Percentiles rank a stretch among this genome's conserved stretches.
phyloP scores from a whole-genome alignment of 2,888 invertebrate species.

The Macaria notata region DNA sequence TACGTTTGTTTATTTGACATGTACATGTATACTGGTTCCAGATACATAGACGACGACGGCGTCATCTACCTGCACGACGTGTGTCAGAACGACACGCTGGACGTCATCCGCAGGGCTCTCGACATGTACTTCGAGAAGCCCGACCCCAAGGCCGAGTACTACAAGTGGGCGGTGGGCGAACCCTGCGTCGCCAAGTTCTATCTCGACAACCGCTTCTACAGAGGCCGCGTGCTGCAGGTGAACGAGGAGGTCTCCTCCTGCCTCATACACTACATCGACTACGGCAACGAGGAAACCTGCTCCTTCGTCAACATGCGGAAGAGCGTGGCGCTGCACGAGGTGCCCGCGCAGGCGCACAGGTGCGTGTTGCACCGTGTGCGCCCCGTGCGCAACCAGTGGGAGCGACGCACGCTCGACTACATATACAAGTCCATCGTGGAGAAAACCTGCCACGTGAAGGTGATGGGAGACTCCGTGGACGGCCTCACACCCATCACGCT shows the following conservation, averaged over 20 bases:
- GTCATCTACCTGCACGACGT: constrained; percentile 67
- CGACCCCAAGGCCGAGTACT: constrained; percentile 68
- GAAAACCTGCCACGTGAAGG: constrained; percentile 76
- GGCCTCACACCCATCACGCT: constrained; percentile 60
- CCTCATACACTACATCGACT: constrained; percentile 89
- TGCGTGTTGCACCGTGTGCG: constrained; percentile 76
- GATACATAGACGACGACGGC: constrained; percentile 73
- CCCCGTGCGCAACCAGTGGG: constrained; percentile 68
- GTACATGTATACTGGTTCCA: constrained; percentile 35
- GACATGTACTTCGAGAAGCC: constrained; percentile 67
- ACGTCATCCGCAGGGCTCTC: constrained; percentile 76
- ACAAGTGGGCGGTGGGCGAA: constrained; percentile 84
- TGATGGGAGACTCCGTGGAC: constrained; percentile 58
- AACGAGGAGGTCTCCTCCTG: constrained; percentile 61
- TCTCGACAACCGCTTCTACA: constrained; percentile 85
- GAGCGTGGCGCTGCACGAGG: constrained; percentile 82
- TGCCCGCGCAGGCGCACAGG: constrained; percentile 85
- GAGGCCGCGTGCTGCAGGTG: constrained; percentile 83
- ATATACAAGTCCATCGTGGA: constrained; percentile 84
- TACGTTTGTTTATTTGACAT: constrained; percentile 38
- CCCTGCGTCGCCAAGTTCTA: constrained; percentile 87
- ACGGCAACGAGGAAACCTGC: constrained; percentile 89
- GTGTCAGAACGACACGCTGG: constrained; percentile 61
- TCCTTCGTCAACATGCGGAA: constrained; percentile 81
- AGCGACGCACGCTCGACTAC: constrained; percentile 79